Evolutionary conservation across 2,797 vertebrate species (phyloP).

Genomic region (Dermochelys coriacea): DNA sequence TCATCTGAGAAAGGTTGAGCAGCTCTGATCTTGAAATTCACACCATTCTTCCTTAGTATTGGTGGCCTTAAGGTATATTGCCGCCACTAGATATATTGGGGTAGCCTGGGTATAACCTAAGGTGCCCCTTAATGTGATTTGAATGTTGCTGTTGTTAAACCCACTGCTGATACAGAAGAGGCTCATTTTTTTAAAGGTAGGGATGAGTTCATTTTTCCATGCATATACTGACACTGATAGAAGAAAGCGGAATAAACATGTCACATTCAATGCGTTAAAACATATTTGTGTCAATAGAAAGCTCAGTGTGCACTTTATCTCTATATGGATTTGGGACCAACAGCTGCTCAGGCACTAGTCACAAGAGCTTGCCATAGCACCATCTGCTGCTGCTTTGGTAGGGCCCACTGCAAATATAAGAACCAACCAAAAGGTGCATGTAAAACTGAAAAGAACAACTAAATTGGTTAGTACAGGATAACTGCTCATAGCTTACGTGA

Average conservation of each 20-base stretch:
- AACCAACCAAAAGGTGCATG: neutral
- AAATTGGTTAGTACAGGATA: slow-evolving; percentile 46
- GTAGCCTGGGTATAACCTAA: neutral
- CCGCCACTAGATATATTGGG: neutral
- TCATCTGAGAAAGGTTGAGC: slow-evolving; percentile 5
- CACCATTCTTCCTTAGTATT: slow-evolving; percentile 3
- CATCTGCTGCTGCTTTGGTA: neutral
- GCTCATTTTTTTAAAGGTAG: neutral
- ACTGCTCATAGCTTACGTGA: neutral
- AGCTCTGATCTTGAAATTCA: neutral
- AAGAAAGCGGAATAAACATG: accelerated
- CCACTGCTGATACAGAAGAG: neutral
- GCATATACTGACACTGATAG: accelerated
- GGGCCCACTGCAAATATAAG: neutral
- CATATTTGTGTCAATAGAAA: neutral
- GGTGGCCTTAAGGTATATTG: neutral
- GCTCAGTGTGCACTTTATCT: neutral
- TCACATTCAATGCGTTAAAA: neutral
- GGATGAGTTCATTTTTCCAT: accelerated
- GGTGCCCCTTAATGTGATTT: neutral
- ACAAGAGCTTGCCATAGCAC: neutral
- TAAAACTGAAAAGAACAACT: slow-evolving; percentile 42
- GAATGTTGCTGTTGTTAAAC: neutral
- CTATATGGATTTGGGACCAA: neutral
- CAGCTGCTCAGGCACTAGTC: neutral